Evolutionary conservation across 2,797 vertebrate genomes (phyloP).

Genomic region (Molossus alvarezi): DNA sequence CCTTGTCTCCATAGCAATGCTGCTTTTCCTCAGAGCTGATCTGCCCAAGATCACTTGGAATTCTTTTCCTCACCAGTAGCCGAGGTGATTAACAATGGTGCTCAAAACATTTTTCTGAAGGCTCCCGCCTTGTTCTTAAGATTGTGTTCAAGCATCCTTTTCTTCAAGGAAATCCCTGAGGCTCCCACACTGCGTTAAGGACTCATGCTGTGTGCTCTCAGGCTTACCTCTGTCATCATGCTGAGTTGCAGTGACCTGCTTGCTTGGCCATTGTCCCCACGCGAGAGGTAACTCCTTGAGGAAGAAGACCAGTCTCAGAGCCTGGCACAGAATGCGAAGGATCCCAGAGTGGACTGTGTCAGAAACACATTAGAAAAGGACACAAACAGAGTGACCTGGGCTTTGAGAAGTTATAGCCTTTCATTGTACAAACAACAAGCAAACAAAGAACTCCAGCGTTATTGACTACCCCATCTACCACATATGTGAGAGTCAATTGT

Average conservation of each 20-base stretch:
- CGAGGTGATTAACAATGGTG: conserved; percentile 50
- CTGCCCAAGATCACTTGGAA: conserved; percentile 32
- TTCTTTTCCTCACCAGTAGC: conserved; percentile 38
- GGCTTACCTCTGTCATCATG: background rate
- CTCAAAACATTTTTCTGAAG: background rate
- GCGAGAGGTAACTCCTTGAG: background rate
- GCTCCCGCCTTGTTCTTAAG: conserved; percentile 29
- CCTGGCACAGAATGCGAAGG: conserved; percentile 1
- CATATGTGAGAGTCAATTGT: background rate
- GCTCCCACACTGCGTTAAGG: background rate
- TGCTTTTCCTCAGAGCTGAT: conserved; percentile 67
- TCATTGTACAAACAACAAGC: background rate
- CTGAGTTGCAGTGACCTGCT: background rate
- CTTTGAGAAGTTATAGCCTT: background rate
- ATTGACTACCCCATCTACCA: too few relatives aligned
- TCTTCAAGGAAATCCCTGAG: background rate
- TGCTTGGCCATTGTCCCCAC: background rate
- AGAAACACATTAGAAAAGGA: background rate
- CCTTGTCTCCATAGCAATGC: conserved; percentile 28
- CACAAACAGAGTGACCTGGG: background rate
- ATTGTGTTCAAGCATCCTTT: conserved; percentile 31
- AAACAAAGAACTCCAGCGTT: background rate
- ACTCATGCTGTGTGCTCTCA: background rate
- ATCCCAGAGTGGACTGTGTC: background rate
- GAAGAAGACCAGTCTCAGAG: background rate